phyloP scores from a whole-genome alignment of 1,140 invertebrate species.

The Oryctes rhinoceros region DNA sequence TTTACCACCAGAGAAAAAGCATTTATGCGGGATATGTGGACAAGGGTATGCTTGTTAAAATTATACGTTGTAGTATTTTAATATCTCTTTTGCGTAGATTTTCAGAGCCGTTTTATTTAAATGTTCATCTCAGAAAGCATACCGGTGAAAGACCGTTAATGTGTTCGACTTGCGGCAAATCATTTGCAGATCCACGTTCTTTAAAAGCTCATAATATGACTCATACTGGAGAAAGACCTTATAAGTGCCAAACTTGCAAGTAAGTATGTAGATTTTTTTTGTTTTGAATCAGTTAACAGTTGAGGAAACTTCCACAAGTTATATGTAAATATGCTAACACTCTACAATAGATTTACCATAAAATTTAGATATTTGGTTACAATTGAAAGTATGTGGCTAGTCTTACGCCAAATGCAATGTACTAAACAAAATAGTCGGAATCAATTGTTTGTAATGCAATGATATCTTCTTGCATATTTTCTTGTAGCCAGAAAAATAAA shows the following conservation, averaged over 20 bases:
- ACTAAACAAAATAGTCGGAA: too few relatives aligned
- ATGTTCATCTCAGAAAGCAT: conserved; percentile 61
- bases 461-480: too few relatives aligned
- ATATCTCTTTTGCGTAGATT: conserved; percentile 56
- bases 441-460: too few relatives aligned
- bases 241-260: conserved; percentile 67
- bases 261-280: conserved; percentile 51
- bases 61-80: conserved; percentile 49
- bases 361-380: too few relatives aligned
- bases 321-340: too few relatives aligned
- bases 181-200: conserved; percentile 65
- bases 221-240: conserved; percentile 67
- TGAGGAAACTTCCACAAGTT: too few relatives aligned
- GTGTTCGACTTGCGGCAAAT: conserved; percentile 66
- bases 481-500: too few relatives aligned
- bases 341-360: too few relatives aligned
- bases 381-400: too few relatives aligned
- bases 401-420: too few relatives aligned
- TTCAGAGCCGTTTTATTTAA: conserved; percentile 55
- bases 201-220: conserved; percentile 66
- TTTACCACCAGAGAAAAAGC: conserved; percentile 52
- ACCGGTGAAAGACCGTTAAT: conserved; percentile 57
- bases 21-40: conserved; percentile 48
- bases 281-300: too few relatives aligned
- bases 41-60: conserved; percentile 46